Percentiles rank a stretch among this genome's conserved stretches.
Conservation (phyloP, 2,888 invertebrate genomes). For the Apantesis nais region DNA sequence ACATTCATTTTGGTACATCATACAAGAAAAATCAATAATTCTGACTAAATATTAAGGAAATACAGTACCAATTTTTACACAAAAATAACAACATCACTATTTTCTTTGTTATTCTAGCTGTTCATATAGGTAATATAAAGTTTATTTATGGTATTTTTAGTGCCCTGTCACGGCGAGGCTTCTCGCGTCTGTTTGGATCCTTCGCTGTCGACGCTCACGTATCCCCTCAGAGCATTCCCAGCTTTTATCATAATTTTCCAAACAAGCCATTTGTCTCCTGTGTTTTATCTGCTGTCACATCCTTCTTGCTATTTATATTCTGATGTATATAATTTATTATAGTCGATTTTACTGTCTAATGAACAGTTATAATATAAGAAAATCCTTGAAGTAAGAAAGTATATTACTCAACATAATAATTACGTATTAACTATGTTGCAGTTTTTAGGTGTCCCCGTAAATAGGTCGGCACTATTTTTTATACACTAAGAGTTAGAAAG, state of each 20-base stretch:
- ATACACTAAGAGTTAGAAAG: constrained; percentile 60
- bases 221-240: constrained; percentile 35
- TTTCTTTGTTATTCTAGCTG: constrained; percentile 29
- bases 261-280: constrained; percentile 33
- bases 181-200: constrained; percentile 37
- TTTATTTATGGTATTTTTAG: constrained; percentile 39
- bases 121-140: constrained; percentile 12
- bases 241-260: constrained; percentile 41
- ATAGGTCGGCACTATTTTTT: constrained; percentile 68
- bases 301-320: constrained; percentile 18
- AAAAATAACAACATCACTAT: constrained; percentile 21
- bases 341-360: background rate
- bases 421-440: constrained; percentile 42
- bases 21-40: too few relatives aligned
- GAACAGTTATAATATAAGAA: background rate
- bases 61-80: constrained; percentile 14
- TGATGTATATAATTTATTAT: constrained; percentile 17
- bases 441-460: constrained; percentile 49
- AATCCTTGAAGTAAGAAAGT: background rate
- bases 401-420: constrained; percentile 31
- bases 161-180: constrained; percentile 28
- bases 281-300: constrained; percentile 30
- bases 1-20: too few relatives aligned
- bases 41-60: too few relatives aligned
- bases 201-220: constrained; percentile 35